phyloP scores from a whole-genome alignment of 2,797 vertebrate species.

The Chelon auratus region DNA sequence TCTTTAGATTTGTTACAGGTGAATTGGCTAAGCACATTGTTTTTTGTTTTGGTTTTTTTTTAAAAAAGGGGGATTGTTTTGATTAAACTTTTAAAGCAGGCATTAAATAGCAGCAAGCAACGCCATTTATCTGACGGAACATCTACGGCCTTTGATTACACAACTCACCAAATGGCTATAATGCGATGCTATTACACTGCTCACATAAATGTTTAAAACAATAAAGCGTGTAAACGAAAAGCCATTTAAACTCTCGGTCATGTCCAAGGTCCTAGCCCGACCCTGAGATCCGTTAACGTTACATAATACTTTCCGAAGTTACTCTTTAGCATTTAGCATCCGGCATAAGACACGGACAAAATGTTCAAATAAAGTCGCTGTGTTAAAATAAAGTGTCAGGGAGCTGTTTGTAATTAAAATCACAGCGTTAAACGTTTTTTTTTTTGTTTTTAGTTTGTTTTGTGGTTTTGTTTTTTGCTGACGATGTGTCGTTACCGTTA shows the following conservation, averaged over 20 bases:
- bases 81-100: background rate
- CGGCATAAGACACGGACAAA: accelerated
- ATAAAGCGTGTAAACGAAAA: accelerated
- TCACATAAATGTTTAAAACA: accelerated
- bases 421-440: too few species aligned
- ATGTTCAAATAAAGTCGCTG: too few species aligned
- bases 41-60: background rate
- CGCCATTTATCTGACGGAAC: background rate
- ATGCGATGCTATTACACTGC: background rate
- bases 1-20: background rate
- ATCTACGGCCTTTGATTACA: conserved; percentile 47
- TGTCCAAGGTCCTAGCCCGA: background rate
- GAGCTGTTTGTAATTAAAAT: too few species aligned
- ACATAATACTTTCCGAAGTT: conserved; percentile 25
- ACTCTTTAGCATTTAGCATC: conserved; percentile 39
- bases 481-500: background rate
- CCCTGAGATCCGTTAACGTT: conserved; percentile 19
- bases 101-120: too few species aligned
- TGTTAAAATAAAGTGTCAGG: background rate
- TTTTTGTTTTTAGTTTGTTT: too few species aligned
- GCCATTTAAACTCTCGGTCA: background rate
- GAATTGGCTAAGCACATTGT: background rate
- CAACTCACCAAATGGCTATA: background rate
- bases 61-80: too few species aligned
- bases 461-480: too few species aligned